Percentiles rank a stretch among this genome's conserved stretches.
These are phyloP conservation scores for Drosophila falleni DNA, from an alignment of 2,888 invertebrate species.

Conservation along the genomic window DNA sequence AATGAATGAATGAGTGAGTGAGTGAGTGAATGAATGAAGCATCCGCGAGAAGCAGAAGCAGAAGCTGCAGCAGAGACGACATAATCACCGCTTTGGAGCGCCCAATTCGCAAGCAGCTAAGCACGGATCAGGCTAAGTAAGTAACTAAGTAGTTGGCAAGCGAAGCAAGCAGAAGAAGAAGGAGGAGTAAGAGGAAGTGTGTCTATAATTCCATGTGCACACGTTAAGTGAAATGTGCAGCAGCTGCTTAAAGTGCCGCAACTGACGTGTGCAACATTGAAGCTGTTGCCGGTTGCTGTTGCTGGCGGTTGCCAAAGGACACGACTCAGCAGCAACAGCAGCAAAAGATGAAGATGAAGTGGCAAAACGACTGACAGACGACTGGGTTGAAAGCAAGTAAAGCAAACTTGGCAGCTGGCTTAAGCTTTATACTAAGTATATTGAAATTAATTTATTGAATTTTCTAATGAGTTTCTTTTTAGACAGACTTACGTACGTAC, in stretches of 20 bases:
- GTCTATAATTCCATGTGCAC: conserved; percentile 37
- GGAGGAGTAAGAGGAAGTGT: not conserved
- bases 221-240: conserved; percentile 52
- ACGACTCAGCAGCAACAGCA: conserved; percentile 1
- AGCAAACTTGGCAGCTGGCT: conserved; percentile 8
- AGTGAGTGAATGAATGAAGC: conserved; percentile 14
- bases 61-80: conserved; percentile 55
- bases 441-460: conserved; percentile 80
- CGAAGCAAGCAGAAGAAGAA: not conserved
- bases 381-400: conserved; percentile 1
- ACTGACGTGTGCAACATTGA: conserved; percentile 71
- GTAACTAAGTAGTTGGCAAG: conserved; percentile 25
- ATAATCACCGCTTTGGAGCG: conserved; percentile 75
- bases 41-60: not conserved
- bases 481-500: conserved; percentile 1
- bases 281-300: conserved; percentile 21
- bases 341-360: conserved; percentile 65
- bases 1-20: conserved; percentile 2
- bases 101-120: conserved; percentile 71
- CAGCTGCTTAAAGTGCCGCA: conserved; percentile 68
- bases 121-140: conserved; percentile 60
- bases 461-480: conserved; percentile 71
- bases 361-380: conserved; percentile 39
- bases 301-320: conserved; percentile 52
- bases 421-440: conserved; percentile 58